phyloP scores from a whole-genome alignment of 2,888 invertebrate genomes.

The Sisyra nigra region DNA sequence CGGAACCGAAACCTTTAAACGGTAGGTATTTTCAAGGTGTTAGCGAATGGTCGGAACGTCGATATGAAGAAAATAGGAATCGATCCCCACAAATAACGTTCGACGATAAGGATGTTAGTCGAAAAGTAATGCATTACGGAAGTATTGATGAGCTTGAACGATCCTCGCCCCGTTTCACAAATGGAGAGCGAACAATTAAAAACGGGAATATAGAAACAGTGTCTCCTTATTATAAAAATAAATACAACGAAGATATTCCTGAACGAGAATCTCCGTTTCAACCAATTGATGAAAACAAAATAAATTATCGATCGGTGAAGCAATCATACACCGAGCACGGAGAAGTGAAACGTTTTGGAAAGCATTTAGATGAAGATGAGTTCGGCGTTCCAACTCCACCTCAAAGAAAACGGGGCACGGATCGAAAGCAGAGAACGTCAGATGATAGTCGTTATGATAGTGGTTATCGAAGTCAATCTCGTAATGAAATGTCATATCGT shows the following conservation, averaged over 20 bases:
- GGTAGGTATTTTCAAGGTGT: slow-evolving; percentile 49
- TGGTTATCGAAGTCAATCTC: slow-evolving; percentile 37
- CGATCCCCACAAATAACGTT: not conserved
- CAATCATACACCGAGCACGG: not conserved
- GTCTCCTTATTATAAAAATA: not conserved
- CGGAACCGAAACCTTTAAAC: slow-evolving; percentile 28
- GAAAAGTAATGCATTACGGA: not conserved
- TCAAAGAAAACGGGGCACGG: slow-evolving; percentile 42
- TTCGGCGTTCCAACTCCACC: slow-evolving; percentile 43
- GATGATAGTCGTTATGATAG: slow-evolving; percentile 37
- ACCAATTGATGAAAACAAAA: not conserved
- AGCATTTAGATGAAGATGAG: slow-evolving; percentile 4
- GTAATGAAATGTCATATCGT: slow-evolving; percentile 27
- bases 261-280: slow-evolving; percentile 4
- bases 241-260: not conserved
- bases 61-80: slow-evolving; percentile 14
- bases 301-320: not conserved
- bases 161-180: not conserved
- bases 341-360: not conserved
- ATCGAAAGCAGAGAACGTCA: slow-evolving; percentile 34
- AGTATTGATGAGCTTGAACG: slow-evolving; percentile 5
- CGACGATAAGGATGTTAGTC: not conserved
- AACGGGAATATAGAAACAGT: not conserved
- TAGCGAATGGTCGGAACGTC: slow-evolving; percentile 61
- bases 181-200: not conserved